Conservation (phyloP, 1,140 invertebrate genomes). For the Centruroides sculpturatus region DNA sequence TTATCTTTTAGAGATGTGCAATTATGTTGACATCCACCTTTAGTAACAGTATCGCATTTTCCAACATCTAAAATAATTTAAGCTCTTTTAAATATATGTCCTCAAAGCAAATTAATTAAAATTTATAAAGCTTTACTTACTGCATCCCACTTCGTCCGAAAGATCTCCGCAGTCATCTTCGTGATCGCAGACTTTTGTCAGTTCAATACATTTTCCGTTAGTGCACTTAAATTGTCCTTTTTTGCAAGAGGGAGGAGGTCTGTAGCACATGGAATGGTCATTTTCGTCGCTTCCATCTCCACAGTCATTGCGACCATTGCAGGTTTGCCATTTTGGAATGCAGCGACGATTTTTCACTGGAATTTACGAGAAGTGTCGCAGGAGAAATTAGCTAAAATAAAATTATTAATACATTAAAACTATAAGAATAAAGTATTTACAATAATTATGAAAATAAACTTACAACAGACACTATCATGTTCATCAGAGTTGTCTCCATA, state of each 20-base stretch:
- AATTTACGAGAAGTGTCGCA: conserved; percentile 41
- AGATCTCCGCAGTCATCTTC: conserved; percentile 62
- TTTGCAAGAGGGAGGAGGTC: conserved; percentile 65
- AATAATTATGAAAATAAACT: conserved; percentile 1
- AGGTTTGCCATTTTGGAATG: conserved; percentile 59
- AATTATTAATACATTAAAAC: neutral
- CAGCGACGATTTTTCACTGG: conserved; percentile 86
- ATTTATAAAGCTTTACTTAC: neutral
- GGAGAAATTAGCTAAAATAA: conserved; percentile 10
- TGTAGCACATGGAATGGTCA: conserved; percentile 58
- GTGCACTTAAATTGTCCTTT: conserved; percentile 70
- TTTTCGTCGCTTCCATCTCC: conserved; percentile 88
- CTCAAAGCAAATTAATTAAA: too few species aligned
- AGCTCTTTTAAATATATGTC: neutral
- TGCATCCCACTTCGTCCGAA: neutral
- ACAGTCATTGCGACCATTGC: conserved; percentile 71
- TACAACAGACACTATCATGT: conserved; percentile 51
- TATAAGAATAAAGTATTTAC: neutral
- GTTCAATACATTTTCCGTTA: conserved; percentile 75
- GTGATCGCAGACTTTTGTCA: conserved; percentile 64
- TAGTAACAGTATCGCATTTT: conserved; percentile 49
- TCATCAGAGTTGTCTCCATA: conserved; percentile 86
- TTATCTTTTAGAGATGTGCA: conserved; percentile 65
- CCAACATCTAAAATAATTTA: conserved; percentile 37
- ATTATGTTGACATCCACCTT: conserved; percentile 84